Base-by-base conservation (phyloP, 1,140 invertebrate genomes). In the Hypsibius dujardini region DNA sequence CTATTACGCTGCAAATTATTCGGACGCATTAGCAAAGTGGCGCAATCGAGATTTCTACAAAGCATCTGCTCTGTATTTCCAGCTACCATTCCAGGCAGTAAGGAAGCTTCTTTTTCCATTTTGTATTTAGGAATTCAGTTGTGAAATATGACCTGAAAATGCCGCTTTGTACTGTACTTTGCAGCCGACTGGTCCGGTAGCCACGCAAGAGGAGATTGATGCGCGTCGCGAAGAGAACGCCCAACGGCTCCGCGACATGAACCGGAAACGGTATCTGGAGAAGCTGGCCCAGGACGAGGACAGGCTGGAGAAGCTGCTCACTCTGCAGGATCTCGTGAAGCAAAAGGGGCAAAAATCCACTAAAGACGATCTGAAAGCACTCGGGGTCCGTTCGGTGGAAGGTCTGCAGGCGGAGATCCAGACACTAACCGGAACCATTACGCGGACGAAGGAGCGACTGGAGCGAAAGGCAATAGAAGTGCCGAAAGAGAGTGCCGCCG, bases 231-330 rank as follows among this genome's bases (percentile, higher is more conserved):
- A 72, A 45, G 73, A 70, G 72, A 73, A 47, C 72, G 50, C 47
- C 67, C 50, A 67, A 47, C 46, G 75, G 50, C 69, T 76, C 28
- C 71, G 88, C 72, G 89, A 91, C 80, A 90, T 90, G 60, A 90
- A 91, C 79, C 88, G 88, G 1, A 84, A 88, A 47, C 90, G 90
- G 80, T 78, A 88, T 70, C 88, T 90, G 77, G 89, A 91, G 79
- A 84, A 87, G 75, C 83, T 85, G 76, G 75, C 71, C n/a, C 70
- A 90, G 80, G 90, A 94, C 78, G 90, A 94, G 78, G 88, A 92
- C 75, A 87, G 89, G 76, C 78, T 93, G 40, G 86, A 86, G 76
- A 85, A 90, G 73, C 79, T 93, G 45, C 79, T 88, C 70, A 84
- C 86, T 69, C 81, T 92, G 72, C 86, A 89, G 81, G 88, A 90